phyloP scores from a whole-genome alignment of 2,797 vertebrate genomes.

The Labeo calbasu region DNA sequence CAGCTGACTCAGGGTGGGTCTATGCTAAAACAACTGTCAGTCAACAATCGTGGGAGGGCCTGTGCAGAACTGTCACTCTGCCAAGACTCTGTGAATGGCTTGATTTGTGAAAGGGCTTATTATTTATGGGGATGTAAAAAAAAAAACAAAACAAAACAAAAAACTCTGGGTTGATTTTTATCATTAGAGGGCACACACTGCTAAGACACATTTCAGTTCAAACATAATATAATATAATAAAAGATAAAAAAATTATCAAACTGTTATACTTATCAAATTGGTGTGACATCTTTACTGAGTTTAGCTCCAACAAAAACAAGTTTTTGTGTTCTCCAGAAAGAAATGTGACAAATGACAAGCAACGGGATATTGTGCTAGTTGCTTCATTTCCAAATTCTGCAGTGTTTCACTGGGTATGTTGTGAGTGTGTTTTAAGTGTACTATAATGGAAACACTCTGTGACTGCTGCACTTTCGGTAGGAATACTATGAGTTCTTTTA shows the following conservation, averaged over 20 bases:
- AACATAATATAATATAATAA: too few species aligned
- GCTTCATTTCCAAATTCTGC: not conserved
- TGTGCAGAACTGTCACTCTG: too few species aligned
- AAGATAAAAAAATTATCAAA: not conserved
- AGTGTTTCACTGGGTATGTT: not conserved
- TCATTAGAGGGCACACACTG: not conserved
- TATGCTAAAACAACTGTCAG: too few species aligned
- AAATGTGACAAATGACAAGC: not conserved
- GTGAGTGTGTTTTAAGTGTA: not conserved
- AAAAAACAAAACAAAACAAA: too few species aligned
- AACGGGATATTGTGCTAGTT: not conserved
- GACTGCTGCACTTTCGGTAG: conserved; percentile 7
- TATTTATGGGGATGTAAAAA: too few species aligned
- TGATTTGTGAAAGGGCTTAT: too few species aligned
- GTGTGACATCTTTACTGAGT: not conserved
- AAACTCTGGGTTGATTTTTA: too few species aligned
- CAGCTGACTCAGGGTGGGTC: too few species aligned
- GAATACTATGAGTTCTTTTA: conserved; percentile 35
- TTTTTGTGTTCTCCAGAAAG: not conserved
- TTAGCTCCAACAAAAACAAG: not conserved
- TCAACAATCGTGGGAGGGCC: too few species aligned
- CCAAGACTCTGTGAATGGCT: too few species aligned
- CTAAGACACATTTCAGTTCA: too few species aligned
- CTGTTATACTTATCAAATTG: not conserved
- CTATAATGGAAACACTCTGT: not conserved